phyloP scores from a whole-genome alignment of 2,888 invertebrate genomes.

The Amblyjoppa proteus region DNA sequence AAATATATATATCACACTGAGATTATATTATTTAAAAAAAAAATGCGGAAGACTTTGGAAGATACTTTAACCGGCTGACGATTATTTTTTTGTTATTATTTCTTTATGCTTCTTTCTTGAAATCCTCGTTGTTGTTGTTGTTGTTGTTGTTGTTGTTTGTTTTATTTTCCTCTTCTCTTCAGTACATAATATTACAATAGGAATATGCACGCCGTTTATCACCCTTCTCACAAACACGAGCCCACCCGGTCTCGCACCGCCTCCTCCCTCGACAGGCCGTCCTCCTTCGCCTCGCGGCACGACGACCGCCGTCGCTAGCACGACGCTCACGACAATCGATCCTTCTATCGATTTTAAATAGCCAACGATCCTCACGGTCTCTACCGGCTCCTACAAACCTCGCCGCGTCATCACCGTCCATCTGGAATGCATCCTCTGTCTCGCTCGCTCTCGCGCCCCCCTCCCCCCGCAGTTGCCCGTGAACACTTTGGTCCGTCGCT shows the following conservation, averaged over 20 bases:
- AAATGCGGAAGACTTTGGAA: slow-evolving; percentile 57
- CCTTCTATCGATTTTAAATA: slow-evolving; percentile 58
- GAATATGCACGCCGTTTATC: slow-evolving; percentile 26
- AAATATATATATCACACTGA: slow-evolving; percentile 15
- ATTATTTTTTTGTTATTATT: neutral
- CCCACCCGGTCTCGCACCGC: slow-evolving; percentile 32
- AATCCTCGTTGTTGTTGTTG: neutral
- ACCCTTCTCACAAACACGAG: slow-evolving; percentile 41
- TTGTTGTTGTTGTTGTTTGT: neutral
- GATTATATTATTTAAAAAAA: slow-evolving; percentile 8
- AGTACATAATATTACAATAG: slow-evolving; percentile 36
- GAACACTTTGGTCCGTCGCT: slow-evolving; percentile 35
- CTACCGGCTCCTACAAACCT: slow-evolving; percentile 72
- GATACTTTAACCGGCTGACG: slow-evolving; percentile 40
- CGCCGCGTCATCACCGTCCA: slow-evolving; percentile 79
- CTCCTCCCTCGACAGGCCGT: slow-evolving; percentile 19
- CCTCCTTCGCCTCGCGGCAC: slow-evolving; percentile 42
- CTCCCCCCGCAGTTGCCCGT: slow-evolving; percentile 20
- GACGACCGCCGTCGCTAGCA: slow-evolving; percentile 39
- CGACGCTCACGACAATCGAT: slow-evolving; percentile 46
- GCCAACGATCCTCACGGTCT: slow-evolving; percentile 41
- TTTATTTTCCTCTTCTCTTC: neutral
- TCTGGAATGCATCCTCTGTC: slow-evolving; percentile 77
- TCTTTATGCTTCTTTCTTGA: slow-evolving; percentile 11
- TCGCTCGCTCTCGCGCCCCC: slow-evolving; percentile 52